Evolutionary conservation across 2,113 vertebrate genomes (phyloP).

Genomic region (Rhineura floridana): DNA sequence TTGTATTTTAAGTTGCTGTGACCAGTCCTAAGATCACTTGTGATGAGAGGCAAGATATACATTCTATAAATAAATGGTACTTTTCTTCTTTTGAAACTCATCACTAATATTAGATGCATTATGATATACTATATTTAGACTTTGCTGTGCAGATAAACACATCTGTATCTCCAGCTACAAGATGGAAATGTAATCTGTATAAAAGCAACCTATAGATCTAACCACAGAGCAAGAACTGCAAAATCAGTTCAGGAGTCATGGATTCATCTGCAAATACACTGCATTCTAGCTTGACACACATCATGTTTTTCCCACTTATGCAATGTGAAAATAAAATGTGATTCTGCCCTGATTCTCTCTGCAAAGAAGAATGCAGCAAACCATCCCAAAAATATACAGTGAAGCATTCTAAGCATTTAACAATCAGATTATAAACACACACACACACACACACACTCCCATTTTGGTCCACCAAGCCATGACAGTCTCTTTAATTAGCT

Average conservation of each 20-base stretch:
- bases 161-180: neutral
- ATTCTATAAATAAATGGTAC: neutral
- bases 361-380: conserved; percentile 1
- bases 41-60: no score
- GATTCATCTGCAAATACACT: neutral
- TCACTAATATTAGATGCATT: neutral
- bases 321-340: neutral
- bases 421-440: conserved; percentile 8
- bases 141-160: neutral
- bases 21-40: no score
- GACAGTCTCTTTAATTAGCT: conserved; percentile 13
- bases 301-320: neutral
- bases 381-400: neutral
- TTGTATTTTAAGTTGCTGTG: no score
- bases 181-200: neutral
- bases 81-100: neutral
- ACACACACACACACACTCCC: neutral
- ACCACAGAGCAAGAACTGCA: neutral
- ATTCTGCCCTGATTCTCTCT: neutral
- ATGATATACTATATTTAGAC: neutral
- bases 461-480: neutral
- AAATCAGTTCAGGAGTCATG: neutral
- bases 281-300: neutral
- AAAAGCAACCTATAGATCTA: neutral
- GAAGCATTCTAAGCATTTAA: neutral